A percentile compares a stretch with the other conserved stretches of the same genome.
Evolutionary conservation across 2,113 vertebrate species (phyloP).

Genomic region (Uria lomvia): DNA sequence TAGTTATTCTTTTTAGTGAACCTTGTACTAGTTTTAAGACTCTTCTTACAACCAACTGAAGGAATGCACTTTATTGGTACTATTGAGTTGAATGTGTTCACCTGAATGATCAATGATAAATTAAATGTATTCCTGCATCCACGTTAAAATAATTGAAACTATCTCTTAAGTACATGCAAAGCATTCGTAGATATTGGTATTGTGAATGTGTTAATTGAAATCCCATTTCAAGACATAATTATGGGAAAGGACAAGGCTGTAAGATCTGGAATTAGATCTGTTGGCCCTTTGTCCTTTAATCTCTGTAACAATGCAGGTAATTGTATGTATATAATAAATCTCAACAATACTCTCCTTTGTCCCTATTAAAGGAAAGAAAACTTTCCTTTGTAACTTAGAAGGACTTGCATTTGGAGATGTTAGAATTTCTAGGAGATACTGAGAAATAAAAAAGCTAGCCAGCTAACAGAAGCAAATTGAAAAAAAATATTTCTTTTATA

Average conservation of each 20-base stretch:
- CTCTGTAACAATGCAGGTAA: constrained; percentile 32
- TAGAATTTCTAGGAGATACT: background rate
- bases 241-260: background rate
- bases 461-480: background rate
- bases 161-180: background rate
- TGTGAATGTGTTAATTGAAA: background rate
- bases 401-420: background rate
- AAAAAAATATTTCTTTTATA: background rate
- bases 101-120: background rate
- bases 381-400: background rate
- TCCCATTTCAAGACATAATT: constrained; percentile 9
- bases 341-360: background rate
- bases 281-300: constrained; percentile 15
- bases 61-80: background rate
- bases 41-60: background rate
- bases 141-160: background rate
- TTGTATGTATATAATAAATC: constrained; percentile 11
- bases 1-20: background rate
- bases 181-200: background rate
- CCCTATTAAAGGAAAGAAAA: background rate
- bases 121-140: background rate
- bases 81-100: background rate
- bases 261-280: constrained; percentile 13
- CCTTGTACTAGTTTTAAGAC: background rate
- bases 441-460: background rate